phyloP scores from a whole-genome alignment of 2,888 invertebrate species.

The Caenorhabditis doughertyi region DNA sequence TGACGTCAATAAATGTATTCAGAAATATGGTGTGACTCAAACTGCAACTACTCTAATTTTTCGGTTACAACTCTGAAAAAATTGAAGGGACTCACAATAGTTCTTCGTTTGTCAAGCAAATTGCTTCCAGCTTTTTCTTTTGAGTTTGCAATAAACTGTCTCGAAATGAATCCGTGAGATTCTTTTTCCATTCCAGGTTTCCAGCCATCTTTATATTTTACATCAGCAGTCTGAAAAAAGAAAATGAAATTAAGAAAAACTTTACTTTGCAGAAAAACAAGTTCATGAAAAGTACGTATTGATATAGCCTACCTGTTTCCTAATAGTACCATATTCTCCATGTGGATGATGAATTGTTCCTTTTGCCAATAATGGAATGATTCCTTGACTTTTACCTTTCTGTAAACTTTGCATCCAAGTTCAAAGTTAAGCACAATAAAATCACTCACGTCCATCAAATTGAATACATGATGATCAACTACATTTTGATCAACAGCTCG shows the following conservation, averaged over 20 bases:
- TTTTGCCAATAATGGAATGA: constrained; percentile 70
- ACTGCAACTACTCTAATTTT: neutral
- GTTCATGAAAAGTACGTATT: neutral
- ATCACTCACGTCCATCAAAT: constrained; percentile 66
- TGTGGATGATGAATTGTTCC: constrained; percentile 66
- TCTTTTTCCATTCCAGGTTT: constrained; percentile 72
- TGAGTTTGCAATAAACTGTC: constrained; percentile 76
- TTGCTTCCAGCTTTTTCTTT: constrained; percentile 77
- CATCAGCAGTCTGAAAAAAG: constrained; percentile 71
- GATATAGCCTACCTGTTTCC: constrained; percentile 73
- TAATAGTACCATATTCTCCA: constrained; percentile 70
- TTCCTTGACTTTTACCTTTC: constrained; percentile 64
- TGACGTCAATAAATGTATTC: constrained; percentile 38
- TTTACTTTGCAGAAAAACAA: neutral
- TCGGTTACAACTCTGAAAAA: neutral
- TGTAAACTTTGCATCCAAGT: constrained; percentile 31
- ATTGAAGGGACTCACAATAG: constrained; percentile 52
- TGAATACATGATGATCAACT: constrained; percentile 77
- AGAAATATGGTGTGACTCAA: constrained; percentile 45
- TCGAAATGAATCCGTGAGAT: constrained; percentile 77
- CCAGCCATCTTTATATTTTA: constrained; percentile 73
- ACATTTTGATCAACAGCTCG: constrained; percentile 74
- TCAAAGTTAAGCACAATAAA: too few relatives aligned
- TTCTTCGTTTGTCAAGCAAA: constrained; percentile 73
- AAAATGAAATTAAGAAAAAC: neutral